Percentiles rank a stretch among this genome's conserved stretches.
Conservation (phyloP, 2,888 invertebrate genomes). For the Heliconius ismenius region DNA sequence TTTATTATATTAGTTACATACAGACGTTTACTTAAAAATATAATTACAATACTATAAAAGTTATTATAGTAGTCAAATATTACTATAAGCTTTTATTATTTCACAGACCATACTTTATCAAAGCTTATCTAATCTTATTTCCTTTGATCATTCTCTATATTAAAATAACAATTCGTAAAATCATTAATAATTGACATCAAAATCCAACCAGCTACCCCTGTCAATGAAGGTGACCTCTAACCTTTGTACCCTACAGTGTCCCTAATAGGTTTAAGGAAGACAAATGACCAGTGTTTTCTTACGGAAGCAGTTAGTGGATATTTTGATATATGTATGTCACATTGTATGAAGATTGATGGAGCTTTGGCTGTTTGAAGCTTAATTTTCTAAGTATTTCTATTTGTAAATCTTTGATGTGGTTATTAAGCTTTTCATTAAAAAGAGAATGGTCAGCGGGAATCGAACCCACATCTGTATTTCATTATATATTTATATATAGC, state of each 20-base stretch:
- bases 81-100: not conserved
- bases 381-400: not conserved
- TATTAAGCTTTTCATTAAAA: too few species aligned
- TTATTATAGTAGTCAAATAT: too few species aligned
- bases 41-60: not conserved
- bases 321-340: conserved; percentile 21
- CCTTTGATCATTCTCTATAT: not conserved
- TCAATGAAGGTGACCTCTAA: conserved; percentile 3
- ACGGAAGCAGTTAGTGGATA: conserved; percentile 14
- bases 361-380: not conserved
- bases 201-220: not conserved
- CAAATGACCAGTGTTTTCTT: conserved; percentile 16
- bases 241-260: not conserved
- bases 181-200: not conserved
- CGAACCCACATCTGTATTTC: too few species aligned
- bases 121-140: not conserved
- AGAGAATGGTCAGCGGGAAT: too few species aligned
- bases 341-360: conserved; percentile 9
- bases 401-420: not conserved
- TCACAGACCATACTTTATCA: not conserved
- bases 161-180: not conserved
- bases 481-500: too few species aligned
- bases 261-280: conserved; percentile 44
- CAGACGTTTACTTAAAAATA: not conserved
- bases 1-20: not conserved